Percentiles rank a stretch among this genome's conserved stretches.
phyloP scores from a whole-genome alignment of 2,797 vertebrate species.

The Chelon labrosus region DNA sequence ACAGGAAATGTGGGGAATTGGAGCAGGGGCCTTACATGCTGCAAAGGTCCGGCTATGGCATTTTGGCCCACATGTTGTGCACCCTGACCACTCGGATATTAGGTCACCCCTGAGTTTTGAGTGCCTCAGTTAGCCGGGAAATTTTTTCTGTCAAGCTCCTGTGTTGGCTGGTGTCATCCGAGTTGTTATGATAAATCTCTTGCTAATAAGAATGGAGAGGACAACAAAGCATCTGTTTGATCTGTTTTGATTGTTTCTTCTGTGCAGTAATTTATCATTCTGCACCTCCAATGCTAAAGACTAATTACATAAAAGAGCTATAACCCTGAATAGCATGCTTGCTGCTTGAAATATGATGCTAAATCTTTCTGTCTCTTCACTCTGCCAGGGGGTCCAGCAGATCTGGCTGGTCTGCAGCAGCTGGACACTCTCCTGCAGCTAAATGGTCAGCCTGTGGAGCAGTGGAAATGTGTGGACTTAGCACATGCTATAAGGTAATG shows the following conservation, averaged over 20 bases:
- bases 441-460: slow-evolving; percentile 93
- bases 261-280: slow-evolving; percentile 1
- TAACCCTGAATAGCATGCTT: neutral
- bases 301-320: neutral
- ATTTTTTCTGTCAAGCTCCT: slow-evolving; percentile 6
- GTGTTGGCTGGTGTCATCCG: slow-evolving; percentile 14
- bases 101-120: neutral
- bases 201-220: too few relatives aligned
- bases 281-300: neutral
- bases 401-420: slow-evolving; percentile 93
- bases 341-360: slow-evolving; percentile 5
- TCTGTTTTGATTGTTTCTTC: neutral
- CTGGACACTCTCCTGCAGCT: slow-evolving; percentile 93
- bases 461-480: slow-evolving; percentile 96
- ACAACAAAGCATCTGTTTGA: neutral
- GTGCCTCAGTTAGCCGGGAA: slow-evolving; percentile 14
- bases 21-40: neutral
- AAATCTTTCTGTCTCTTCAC: slow-evolving; percentile 32
- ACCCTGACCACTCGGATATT: neutral
- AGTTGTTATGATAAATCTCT: slow-evolving; percentile 1
- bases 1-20: neutral
- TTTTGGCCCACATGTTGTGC: neutral
- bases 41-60: slow-evolving; percentile 1
- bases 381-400: slow-evolving; percentile 91
- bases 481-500: slow-evolving; percentile 94